Conservation (phyloP, 2,888 invertebrate genomes). For the Bugula neritina region DNA sequence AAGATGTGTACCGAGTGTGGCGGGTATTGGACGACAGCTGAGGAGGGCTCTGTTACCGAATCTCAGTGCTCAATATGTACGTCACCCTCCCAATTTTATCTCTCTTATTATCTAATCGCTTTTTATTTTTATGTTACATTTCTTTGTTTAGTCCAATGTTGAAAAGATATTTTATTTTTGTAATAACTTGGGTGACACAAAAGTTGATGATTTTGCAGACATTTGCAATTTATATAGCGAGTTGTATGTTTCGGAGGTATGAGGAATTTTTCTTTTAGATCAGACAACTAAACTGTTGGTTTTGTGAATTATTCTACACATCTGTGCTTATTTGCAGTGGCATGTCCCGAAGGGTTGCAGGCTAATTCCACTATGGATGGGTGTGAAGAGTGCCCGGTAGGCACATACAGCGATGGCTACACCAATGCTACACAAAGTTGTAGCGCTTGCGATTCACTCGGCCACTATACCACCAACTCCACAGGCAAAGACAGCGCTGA, state of each 20-base stretch:
- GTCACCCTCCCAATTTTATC: no score
- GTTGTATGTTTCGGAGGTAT: no score
- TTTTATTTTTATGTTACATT: no score
- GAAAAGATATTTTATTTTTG: no score
- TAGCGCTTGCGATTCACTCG: conserved; percentile 77
- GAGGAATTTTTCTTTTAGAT: no score
- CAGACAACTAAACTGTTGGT: no score
- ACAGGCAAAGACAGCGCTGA: conserved; percentile 71
- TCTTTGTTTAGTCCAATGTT: no score
- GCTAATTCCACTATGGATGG: neutral
- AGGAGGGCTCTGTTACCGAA: neutral
- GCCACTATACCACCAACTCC: conserved; percentile 80
- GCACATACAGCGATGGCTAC: neutral
- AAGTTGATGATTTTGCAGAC: no score
- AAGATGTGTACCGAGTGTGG: neutral
- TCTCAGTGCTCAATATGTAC: neutral
- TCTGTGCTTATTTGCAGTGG: neutral
- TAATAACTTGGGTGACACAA: no score
- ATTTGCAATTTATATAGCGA: no score
- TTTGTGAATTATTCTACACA: no score
- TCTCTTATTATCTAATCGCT: no score
- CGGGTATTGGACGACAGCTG: neutral
- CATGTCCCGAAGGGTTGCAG: neutral
- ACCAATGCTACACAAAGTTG: conserved; percentile 55
- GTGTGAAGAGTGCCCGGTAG: neutral